Percentiles rank a stretch among this genome's conserved stretches.
Conservation (phyloP, 2,888 invertebrate species). For the Rutpela maculata region DNA sequence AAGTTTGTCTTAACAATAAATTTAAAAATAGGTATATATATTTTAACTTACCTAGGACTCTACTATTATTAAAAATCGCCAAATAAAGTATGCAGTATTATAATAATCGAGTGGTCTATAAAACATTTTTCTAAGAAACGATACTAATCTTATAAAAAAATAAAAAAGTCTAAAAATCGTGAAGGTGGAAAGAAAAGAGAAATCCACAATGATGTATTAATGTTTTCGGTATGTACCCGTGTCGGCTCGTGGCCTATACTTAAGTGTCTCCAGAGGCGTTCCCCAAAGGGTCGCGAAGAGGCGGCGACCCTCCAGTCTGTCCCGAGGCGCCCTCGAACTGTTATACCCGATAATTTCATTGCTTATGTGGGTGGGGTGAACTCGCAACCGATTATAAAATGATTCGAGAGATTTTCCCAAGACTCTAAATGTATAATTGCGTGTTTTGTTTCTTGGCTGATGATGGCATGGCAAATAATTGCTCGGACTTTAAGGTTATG, state of each 20-base stretch:
- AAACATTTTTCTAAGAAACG: slow-evolving; percentile 48
- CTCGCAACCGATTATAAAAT: slow-evolving; percentile 65
- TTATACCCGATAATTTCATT: slow-evolving; percentile 70
- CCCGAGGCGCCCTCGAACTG: slow-evolving; percentile 69
- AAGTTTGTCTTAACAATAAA: too few relatives aligned
- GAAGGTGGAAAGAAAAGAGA: slow-evolving; percentile 51
- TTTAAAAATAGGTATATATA: too few relatives aligned
- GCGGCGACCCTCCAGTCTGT: slow-evolving; percentile 69
- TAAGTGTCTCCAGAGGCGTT: slow-evolving; percentile 72
- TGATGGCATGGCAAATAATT: slow-evolving; percentile 54
- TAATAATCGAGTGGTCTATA: slow-evolving; percentile 5
- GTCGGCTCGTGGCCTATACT: slow-evolving; percentile 70
- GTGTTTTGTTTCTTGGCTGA: slow-evolving; percentile 57
- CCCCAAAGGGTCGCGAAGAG: slow-evolving; percentile 69
- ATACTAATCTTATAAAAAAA: slow-evolving; percentile 46
- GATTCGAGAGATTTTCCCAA: slow-evolving; percentile 64
- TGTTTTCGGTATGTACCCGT: slow-evolving; percentile 52
- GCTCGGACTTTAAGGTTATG: slow-evolving; percentile 40
- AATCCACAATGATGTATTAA: slow-evolving; percentile 59
- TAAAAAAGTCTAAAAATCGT: slow-evolving; percentile 49
- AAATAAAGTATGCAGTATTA: background rate
- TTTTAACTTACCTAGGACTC: background rate
- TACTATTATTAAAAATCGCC: background rate
- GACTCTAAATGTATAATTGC: slow-evolving; percentile 67
- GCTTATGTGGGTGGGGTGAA: slow-evolving; percentile 71